Base-by-base conservation (phyloP, 2,113 vertebrate species). In the Percopsis transmontana region DNA sequence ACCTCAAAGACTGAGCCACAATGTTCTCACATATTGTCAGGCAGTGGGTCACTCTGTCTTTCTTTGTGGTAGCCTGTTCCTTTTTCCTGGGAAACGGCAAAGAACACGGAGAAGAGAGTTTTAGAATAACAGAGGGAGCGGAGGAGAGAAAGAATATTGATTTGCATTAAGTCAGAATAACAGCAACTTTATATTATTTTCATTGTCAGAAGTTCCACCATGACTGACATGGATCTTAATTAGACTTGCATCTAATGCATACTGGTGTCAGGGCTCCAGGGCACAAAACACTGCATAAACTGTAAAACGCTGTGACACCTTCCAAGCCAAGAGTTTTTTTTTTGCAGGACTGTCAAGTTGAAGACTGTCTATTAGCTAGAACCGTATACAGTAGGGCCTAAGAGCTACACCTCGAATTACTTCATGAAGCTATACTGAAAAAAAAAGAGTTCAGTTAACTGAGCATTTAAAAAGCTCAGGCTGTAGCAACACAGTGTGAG, bases 21-120 rank as follows among this genome's bases (percentile, higher is more conserved):
- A 99, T 99, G 82, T 96, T 99, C 87, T 99, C 97, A 82, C 96
- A 98, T 92, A 99, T 99, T 3, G 97, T 99, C 87, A 98, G 87
- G 76, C 97, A 99, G 58, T 99, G 96, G 69, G 93, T 96, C 74
- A 99, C 97, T 5, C 97, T 88, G 81, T 99, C 97, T 69, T 99
- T 99, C 91, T 99, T 99, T 76, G 95, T 97, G 16, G 96, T 92
- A 27, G 94, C 92, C 75, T 95, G 94, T 66, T 99, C 97, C 86
- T 98, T 99, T 94, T 98, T 99, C 93, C 97, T 99, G 78, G 64
- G 15, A 76, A 57, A 69, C 4, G 23, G 23, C 2, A 53, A 74
- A 57, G 5, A 61, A 57, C 3, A 14, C 0, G 42, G 41, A 14
- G 6, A 50, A 40, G 19, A 64, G 5, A 19, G 59, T 14, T 44